A percentile compares a stretch with the other conserved stretches of the same genome.
Evolutionary conservation across 2,888 invertebrate species (phyloP).

Genomic region (Gnatocerus cornutus): DNA sequence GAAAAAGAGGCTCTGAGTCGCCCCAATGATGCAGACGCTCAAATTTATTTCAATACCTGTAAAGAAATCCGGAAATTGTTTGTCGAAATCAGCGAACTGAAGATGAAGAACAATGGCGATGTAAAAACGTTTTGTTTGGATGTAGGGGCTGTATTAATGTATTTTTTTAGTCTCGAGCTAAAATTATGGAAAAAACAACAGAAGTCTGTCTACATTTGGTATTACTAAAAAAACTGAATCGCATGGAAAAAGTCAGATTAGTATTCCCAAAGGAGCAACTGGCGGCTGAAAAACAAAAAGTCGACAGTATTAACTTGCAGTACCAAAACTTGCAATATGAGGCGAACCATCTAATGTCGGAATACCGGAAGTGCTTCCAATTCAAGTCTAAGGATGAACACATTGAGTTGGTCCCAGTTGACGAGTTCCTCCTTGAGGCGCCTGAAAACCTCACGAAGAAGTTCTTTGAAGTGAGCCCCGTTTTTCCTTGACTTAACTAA

Average conservation of each 20-base stretch:
- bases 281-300: slow-evolving; percentile 88
- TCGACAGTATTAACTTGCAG: slow-evolving; percentile 91
- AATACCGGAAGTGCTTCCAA: slow-evolving; percentile 95
- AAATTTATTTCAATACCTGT: slow-evolving; percentile 80
- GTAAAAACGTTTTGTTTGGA: slow-evolving; percentile 65
- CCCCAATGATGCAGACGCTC: slow-evolving; percentile 80
- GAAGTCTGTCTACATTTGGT: slow-evolving; percentile 86
- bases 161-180: slow-evolving; percentile 72
- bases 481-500: background rate
- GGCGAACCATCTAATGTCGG: slow-evolving; percentile 93
- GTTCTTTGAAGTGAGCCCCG: slow-evolving; percentile 61
- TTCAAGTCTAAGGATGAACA: slow-evolving; percentile 97
- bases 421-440: slow-evolving; percentile 88
- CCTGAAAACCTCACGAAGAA: slow-evolving; percentile 73
- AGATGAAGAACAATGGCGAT: slow-evolving; percentile 75
- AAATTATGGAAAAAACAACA: slow-evolving; percentile 79
- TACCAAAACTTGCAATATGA: slow-evolving; percentile 96
- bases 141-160: background rate
- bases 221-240: slow-evolving; percentile 90
- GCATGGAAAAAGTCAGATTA: slow-evolving; percentile 91
- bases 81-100: slow-evolving; percentile 80
- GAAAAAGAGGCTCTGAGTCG: slow-evolving; percentile 82
- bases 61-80: slow-evolving; percentile 81
- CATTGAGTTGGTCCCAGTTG: slow-evolving; percentile 88
- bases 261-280: slow-evolving; percentile 87